Base-by-base conservation (phyloP, 1,140 invertebrate species). In the Hypothenemus hampei region DNA sequence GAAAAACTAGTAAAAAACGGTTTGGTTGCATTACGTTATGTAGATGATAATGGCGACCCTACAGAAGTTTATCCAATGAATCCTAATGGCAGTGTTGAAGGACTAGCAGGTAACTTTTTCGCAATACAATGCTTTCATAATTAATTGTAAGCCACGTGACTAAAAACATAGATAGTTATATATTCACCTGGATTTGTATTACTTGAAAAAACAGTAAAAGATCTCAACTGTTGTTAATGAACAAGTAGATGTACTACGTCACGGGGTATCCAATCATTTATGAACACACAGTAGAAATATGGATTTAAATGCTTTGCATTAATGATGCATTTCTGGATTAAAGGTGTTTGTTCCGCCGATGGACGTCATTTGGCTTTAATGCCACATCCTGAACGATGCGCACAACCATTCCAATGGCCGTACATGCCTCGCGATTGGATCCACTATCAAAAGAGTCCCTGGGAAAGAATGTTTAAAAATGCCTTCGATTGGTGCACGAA, bases 301-400 rank as follows among this genome's bases (percentile, higher is more conserved):
- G n/a, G n/a, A n/a, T n/a, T n/a, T n/a, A n/a, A n/a, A n/a, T n/a
- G n/a, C n/a, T n/a, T n/a, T n/a, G n/a, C n/a, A n/a, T n/a, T n/a
- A n/a, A n/a, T n/a, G n/a, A n/a, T n/a, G n/a, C n/a, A n/a, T n/a
- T n/a, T n/a, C n/a, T n/a, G n/a, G 16, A 15, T 47, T 46, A 16
- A 16, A 56, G 93, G 86, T 13, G 72, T 98, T 39, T 92, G 89
- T 64, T 97, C 93, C 0, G 51, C 64, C 4, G 84, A 97, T 75
- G 96, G 95, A 0, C 81, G 94, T 19, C 94, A 98, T 75, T 76
- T 98, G 52, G 95, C 93, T 0, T 84, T 98, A 78, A 98, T 99
- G 96, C 96, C 96, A 10, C 96, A 99, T 78, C 95, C 96, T 0
- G 96, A 99, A 74, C 79, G 96, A 36, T 91, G 88, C 58, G 82